Evolutionary conservation across 2,113 vertebrate species (phyloP), one percentile per base, ranked within the genome.

Genomic region (Tragelaphus strepsiceros): DNA sequence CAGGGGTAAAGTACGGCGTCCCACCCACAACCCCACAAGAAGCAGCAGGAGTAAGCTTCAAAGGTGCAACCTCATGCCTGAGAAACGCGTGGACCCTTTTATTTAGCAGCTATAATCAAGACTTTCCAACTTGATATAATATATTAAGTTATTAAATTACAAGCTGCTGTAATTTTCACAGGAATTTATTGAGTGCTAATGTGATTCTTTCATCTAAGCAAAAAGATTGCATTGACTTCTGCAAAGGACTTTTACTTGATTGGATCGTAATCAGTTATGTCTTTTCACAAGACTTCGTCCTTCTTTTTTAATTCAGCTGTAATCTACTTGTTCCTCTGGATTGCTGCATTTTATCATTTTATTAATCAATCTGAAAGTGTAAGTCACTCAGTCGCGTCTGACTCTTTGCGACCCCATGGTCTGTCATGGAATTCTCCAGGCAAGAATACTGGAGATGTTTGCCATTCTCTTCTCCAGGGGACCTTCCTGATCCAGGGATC

Each of bases 251-350:
- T 99, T 98, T 98, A 99, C 98, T 99, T 99, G 99, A 99, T 99
- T 99, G 99, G 98, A 99, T 99, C 98, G 98, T 99, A 99, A 99
- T 99, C 99, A 99, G 98, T 99, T 98, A 99, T 96, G 97, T 97
- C 98, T 98, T 98, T 98, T 98, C 97, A 97, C 89, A 97, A 98
- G 98, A 98, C 81, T 90, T 0, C 17, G 35, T 98, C 93, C 95
- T 97, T 98, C 96, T 94, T 98, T 98, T 97, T 97, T 81, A 98
- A 98, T 98, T 98, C 97, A 98, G 51, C 98, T 98, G 98, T 98
- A 98, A 99, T 98, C 98, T 98, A 96, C 98, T 98, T 97, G 98
- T 97, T 98, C 98, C 96, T 98, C 97, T 98, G 97, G 97, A 98
- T 98, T 98, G 96, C 94, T 98, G 97, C 86, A 97, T 98, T 98